Evolutionary conservation across 2,888 invertebrate species (phyloP).

Genomic region (Tenthredo notha): DNA sequence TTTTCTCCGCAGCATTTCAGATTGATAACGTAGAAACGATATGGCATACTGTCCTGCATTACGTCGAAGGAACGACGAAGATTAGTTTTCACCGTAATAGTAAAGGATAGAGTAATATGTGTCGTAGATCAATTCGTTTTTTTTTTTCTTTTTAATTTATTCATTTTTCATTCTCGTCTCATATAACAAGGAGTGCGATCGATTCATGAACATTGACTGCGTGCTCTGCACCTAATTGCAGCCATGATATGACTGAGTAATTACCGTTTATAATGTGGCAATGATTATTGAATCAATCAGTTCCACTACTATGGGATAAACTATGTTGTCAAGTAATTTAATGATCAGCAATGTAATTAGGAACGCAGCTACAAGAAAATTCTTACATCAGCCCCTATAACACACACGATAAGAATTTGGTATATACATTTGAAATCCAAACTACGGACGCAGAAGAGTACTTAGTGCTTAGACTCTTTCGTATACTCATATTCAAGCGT

Average conservation of each 20-base stretch:
- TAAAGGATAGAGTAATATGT: background rate
- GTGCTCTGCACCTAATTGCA: background rate
- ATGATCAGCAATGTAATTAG: background rate
- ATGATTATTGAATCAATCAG: background rate
- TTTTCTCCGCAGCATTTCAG: no score
- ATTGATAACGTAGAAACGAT: no score
- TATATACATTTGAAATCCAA: background rate
- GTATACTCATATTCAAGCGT: background rate
- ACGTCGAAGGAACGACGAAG: background rate
- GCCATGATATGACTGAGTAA: background rate
- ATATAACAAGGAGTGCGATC: no score
- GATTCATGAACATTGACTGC: background rate
- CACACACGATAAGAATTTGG: background rate
- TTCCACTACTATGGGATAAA: background rate
- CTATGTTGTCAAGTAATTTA: background rate
- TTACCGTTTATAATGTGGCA: background rate
- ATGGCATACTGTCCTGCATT: background rate
- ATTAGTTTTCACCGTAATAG: background rate
- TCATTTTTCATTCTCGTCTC: no score
- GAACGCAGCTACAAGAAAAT: background rate
- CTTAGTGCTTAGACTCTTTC: background rate
- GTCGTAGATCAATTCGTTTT: background rate
- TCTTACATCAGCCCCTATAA: background rate
- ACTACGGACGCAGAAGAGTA: background rate
- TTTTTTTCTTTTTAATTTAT: no score